phyloP scores from a whole-genome alignment of 1,140 invertebrate genomes.

The Myzus persicae region DNA sequence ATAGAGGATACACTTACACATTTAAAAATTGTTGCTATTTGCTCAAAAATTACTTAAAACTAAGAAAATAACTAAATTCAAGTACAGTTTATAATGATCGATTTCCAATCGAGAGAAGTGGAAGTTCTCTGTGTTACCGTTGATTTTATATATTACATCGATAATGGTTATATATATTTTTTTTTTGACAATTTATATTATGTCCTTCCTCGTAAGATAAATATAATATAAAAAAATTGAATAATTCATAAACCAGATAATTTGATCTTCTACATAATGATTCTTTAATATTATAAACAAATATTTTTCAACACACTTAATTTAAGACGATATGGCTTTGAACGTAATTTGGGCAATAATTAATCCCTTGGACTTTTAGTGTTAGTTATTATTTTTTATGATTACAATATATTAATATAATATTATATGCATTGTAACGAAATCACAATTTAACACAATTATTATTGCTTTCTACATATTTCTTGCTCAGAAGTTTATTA shows the following conservation, averaged over 20 bases:
- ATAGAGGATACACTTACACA: too few species aligned
- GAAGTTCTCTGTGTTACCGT: neutral
- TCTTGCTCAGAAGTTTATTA: neutral
- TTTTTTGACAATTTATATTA: neutral
- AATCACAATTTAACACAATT: neutral
- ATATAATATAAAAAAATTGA: constrained; percentile 7
- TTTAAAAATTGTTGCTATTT: neutral
- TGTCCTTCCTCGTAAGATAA: neutral
- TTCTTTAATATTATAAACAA: too few species aligned
- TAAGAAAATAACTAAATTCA: neutral
- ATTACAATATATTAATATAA: neutral
- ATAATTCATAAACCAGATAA: constrained; percentile 14
- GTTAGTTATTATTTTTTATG: neutral
- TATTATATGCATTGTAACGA: neutral
- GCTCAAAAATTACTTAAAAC: neutral
- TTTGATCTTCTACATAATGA: neutral
- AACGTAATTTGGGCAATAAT: neutral
- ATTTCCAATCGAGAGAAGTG: neutral
- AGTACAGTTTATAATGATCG: neutral
- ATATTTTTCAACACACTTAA: neutral
- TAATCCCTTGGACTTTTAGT: neutral
- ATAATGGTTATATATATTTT: neutral
- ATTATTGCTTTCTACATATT: neutral
- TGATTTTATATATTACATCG: neutral
- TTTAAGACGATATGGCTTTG: neutral